These are phyloP conservation scores for Hoplostethus mediterraneus DNA, from an alignment of 2,797 vertebrate genomes.

Conservation along the genomic window DNA sequence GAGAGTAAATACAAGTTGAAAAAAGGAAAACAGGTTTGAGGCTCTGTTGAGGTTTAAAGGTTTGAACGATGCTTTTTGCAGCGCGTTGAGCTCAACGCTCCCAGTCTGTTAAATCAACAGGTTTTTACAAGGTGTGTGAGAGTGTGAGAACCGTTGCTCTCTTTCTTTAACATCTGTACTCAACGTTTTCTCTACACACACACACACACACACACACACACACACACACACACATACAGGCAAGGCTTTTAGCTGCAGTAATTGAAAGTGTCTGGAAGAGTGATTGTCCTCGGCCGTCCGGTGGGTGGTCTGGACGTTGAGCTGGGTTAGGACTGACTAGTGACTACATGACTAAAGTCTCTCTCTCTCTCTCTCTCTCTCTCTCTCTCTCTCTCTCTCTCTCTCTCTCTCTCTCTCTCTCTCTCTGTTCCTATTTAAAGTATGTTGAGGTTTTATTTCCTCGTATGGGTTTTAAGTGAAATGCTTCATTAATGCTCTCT, in stretches of 20 bases:
- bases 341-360: constrained; percentile 20
- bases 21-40: constrained; percentile 7
- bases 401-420: no score
- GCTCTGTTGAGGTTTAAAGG: constrained; percentile 17
- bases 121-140: constrained; percentile 3
- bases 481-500: constrained; percentile 9
- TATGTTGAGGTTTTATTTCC: not conserved
- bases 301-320: constrained; percentile 63
- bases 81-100: constrained; percentile 30
- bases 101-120: constrained; percentile 38
- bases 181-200: constrained; percentile 21
- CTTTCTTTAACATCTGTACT: constrained; percentile 51
- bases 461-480: not conserved
- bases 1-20: constrained; percentile 14
- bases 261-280: constrained; percentile 49
- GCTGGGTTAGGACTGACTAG: constrained; percentile 14
- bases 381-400: no score
- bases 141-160: constrained; percentile 5
- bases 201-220: constrained; percentile 14
- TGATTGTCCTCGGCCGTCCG: constrained; percentile 35
- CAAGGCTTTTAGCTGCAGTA: constrained; percentile 26
- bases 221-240: constrained; percentile 16
- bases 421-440: constrained; percentile 18
- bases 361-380: no score
- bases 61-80: constrained; percentile 37